Conservation (phyloP, 2,888 invertebrate genomes). For the Bellardia bayeri region DNA sequence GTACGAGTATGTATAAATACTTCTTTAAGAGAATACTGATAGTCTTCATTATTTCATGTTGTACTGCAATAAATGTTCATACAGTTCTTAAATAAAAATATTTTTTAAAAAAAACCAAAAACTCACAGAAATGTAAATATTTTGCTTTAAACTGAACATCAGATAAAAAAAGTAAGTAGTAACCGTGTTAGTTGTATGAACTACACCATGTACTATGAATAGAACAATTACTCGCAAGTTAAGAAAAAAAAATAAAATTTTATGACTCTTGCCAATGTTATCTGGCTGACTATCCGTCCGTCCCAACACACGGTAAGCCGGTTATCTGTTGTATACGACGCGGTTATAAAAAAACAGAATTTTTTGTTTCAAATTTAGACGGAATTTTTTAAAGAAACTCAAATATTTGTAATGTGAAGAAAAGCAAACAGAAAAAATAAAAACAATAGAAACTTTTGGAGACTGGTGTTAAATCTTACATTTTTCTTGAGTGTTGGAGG, state of each 20-base stretch:
- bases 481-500: constrained; percentile 66
- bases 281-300: constrained; percentile 19
- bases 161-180: constrained; percentile 38
- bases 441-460: constrained; percentile 12
- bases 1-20: neutral
- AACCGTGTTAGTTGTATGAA: constrained; percentile 15
- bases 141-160: constrained; percentile 66
- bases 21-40: neutral
- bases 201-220: neutral
- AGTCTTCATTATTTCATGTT: neutral
- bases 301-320: neutral
- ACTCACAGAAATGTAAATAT: constrained; percentile 80
- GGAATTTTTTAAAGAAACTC: constrained; percentile 51
- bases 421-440: constrained; percentile 37
- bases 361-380: constrained; percentile 36
- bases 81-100: constrained; percentile 2
- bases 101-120: constrained; percentile 54
- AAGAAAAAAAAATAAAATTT: constrained; percentile 11
- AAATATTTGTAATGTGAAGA: constrained; percentile 45
- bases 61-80: neutral
- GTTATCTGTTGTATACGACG: constrained; percentile 39
- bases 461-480: constrained; percentile 63
- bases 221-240: constrained; percentile 1
- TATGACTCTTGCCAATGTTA: constrained; percentile 50
- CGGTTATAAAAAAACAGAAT: neutral